A percentile compares a stretch with the other conserved stretches of the same genome.
Conservation (phyloP, 2,888 invertebrate genomes). For the Nomada ferruginata region DNA sequence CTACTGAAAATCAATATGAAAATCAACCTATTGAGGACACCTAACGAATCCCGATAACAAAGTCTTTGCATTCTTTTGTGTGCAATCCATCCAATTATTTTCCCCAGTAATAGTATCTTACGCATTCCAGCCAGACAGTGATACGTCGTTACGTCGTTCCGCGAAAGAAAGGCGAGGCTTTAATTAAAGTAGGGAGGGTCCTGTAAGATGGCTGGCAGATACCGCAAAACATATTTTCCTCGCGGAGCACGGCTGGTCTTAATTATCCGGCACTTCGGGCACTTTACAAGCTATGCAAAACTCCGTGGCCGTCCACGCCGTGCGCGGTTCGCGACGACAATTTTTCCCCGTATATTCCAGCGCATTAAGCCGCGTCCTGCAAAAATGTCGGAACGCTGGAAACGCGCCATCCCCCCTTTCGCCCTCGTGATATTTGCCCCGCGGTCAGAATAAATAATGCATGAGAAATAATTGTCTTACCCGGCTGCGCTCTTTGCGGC, state of each 20-base stretch:
- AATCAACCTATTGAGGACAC: too few species aligned
- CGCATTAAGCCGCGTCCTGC: conserved; percentile 53
- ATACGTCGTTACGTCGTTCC: conserved; percentile 7
- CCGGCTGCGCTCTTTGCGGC: conserved; percentile 23
- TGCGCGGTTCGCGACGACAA: conserved; percentile 42
- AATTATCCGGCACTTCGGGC: conserved; percentile 58
- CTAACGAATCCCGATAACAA: too few species aligned
- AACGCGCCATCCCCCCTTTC: conserved; percentile 18
- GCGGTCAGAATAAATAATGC: conserved; percentile 51
- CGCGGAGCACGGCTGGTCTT: conserved; percentile 31
- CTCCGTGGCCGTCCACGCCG: conserved; percentile 15
- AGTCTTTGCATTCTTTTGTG: too few species aligned
- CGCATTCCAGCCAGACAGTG: background rate
- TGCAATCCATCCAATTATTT: background rate
- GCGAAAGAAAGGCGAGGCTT: conserved; percentile 5
- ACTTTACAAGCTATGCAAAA: conserved; percentile 53
- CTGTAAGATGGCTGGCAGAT: conserved; percentile 8
- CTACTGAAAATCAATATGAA: too few species aligned
- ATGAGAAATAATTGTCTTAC: conserved; percentile 55
- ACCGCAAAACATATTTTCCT: conserved; percentile 33
- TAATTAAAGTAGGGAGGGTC: conserved; percentile 20
- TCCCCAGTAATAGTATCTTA: background rate
- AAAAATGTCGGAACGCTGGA: conserved; percentile 53
- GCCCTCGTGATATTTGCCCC: background rate
- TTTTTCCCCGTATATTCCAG: conserved; percentile 50